Conservation (phyloP, 2,888 invertebrate species). For the Leistus spinibarbis region DNA sequence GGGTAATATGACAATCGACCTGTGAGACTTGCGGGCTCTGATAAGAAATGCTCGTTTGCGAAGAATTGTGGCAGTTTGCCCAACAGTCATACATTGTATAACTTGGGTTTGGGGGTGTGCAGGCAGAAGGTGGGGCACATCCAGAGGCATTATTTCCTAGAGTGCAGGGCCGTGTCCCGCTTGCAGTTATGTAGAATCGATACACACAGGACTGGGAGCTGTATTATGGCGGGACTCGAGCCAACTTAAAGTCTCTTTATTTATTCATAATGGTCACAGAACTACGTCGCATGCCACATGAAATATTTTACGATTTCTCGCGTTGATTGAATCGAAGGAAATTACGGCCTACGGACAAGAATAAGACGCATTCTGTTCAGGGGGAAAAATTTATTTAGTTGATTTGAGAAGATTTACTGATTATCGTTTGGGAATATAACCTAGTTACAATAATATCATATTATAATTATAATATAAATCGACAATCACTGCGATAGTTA, state of each 20-base stretch:
- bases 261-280: background rate
- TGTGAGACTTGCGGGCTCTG: background rate
- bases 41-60: background rate
- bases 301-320: slow-evolving; percentile 29
- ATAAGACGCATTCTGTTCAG: background rate
- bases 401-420: too few relatives aligned
- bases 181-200: slow-evolving; percentile 34
- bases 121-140: too few relatives aligned
- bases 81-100: background rate
- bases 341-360: slow-evolving; percentile 13
- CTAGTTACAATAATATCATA: too few relatives aligned
- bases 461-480: too few relatives aligned
- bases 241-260: slow-evolving; percentile 6
- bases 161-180: slow-evolving; percentile 25
- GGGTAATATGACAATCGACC: background rate
- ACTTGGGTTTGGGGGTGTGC: background rate
- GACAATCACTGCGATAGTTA: too few relatives aligned
- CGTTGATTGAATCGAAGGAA: slow-evolving; percentile 32
- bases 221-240: background rate
- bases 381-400: background rate
- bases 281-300: background rate
- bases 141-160: background rate
- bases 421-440: too few relatives aligned
- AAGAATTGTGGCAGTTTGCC: background rate
- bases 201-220: slow-evolving; percentile 15